These are phyloP conservation scores for Drosophila prostipennis DNA, from an alignment of 2,888 invertebrate species.

Conservation along the genomic window DNA sequence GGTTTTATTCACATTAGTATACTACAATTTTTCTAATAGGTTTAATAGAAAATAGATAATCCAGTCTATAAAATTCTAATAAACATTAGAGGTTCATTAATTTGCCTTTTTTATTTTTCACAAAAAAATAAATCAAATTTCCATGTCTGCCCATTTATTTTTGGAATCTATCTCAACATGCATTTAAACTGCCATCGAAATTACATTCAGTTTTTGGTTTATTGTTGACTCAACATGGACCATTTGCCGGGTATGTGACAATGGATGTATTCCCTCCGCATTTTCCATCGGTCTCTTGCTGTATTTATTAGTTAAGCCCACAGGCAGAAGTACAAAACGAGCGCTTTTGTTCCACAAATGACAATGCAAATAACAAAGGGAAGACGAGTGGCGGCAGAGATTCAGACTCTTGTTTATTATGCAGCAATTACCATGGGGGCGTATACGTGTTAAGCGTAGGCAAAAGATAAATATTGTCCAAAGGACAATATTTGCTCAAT, in stretches of 20 bases:
- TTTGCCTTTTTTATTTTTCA: background rate
- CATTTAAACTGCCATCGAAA: conserved; percentile 20
- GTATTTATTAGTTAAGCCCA: conserved; percentile 77
- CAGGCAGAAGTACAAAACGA: conserved; percentile 45
- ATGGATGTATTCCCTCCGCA: conserved; percentile 2
- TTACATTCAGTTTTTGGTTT: conserved; percentile 33
- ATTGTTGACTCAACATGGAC: conserved; percentile 45
- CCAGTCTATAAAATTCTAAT: no score
- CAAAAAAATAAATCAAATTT: background rate
- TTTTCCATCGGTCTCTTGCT: conserved; percentile 6
- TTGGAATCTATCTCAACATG: background rate
- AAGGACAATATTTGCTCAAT: conserved; percentile 31
- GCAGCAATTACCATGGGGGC: conserved; percentile 77
- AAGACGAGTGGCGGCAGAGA: conserved; percentile 32
- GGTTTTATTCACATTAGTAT: no score
- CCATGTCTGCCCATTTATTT: background rate
- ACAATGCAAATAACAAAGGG: conserved; percentile 70
- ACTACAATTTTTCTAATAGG: no score
- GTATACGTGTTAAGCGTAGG: conserved; percentile 74
- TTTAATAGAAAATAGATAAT: no score
- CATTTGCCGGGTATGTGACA: conserved; percentile 25
- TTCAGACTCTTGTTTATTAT: conserved; percentile 62
- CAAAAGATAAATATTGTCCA: conserved; percentile 60
- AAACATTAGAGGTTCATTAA: no score
- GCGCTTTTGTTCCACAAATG: conserved; percentile 70